Evolutionary conservation across 2,113 vertebrate genomes (phyloP), one percentile per base, ranked within the genome.

Genomic region (Ceratotherium simum): DNA sequence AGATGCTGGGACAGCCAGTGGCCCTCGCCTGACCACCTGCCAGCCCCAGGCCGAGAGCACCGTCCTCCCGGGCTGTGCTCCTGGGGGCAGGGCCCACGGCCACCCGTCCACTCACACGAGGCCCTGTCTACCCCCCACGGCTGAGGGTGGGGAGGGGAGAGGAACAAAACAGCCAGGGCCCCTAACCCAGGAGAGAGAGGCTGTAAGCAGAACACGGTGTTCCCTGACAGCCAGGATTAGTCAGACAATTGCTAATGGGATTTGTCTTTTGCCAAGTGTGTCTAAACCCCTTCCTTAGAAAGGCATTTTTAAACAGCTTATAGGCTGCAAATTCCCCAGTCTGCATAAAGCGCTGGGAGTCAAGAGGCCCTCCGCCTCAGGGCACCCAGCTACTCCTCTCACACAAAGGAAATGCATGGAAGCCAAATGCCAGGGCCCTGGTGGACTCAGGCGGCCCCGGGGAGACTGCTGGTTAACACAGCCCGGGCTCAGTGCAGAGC

Each of bases 211-310:
- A 97, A 97, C 76, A 60, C 0, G 0, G 51, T 75, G 90, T 88
- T 85, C 94, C 56, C 83, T 21, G 27, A 80, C 62, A 82, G 94
- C 48, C 62, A 10, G 94, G 72, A 75, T 91, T 82, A 70, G 94
- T 87, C 8, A 92, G 76, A 95, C 95, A 97, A 87, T 85, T 69
- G 92, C 95, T 94, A 90, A 97, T 65, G 88, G 70, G 89, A 95
- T 93, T 87, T 96, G 95, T 72, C 78, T 94, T 94, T 96, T 72
- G 76, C 97, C 86, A 93, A 95, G 62, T 93, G 69, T 64, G 48
- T 94, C 91, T 80, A 96, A 98, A 96, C 64, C 33, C 79, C 29
- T 88, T 86, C 60, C 46, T 85, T 76, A 96, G 93, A 82, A 54
- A 92, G 23, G 23, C 88, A 86, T 94, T 95, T 95, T 97, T 75